A percentile compares a stretch with the other conserved stretches of the same genome.
Evolutionary conservation across 1,140 invertebrate species (phyloP).

Genomic region (Amyelois transitella): DNA sequence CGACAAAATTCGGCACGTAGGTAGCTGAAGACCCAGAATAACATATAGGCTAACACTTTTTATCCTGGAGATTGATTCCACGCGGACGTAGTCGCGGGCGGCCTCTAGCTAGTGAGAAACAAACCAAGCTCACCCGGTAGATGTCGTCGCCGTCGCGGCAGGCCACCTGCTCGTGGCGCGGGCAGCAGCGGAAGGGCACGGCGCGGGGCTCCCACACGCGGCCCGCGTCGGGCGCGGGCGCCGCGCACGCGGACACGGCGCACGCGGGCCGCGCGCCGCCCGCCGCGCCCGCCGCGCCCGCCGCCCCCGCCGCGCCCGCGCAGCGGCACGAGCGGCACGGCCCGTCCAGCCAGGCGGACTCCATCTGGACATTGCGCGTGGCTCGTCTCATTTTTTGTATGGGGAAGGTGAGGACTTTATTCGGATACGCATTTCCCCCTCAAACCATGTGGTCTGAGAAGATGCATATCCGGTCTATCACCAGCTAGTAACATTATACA

Average conservation of each 20-base stretch:
- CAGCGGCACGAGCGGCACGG: conserved; percentile 80
- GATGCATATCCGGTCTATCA: too few relatives aligned
- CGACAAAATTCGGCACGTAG: too few relatives aligned
- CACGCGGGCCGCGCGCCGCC: conserved; percentile 65
- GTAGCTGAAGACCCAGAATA: too few relatives aligned
- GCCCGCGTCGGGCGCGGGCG: conserved; percentile 60
- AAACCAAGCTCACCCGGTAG: conserved; percentile 60
- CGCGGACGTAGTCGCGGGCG: too few relatives aligned
- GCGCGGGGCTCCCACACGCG: conserved; percentile 74
- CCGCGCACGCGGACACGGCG: conserved; percentile 60
- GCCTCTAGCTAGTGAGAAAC: too few relatives aligned
- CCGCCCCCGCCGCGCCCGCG: conserved; percentile 23
- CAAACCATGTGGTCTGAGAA: too few relatives aligned
- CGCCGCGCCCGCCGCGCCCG: conserved; percentile 27
- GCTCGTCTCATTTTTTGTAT: neutral
- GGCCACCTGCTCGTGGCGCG: conserved; percentile 73
- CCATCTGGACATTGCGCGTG: conserved; percentile 41
- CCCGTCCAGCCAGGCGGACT: conserved; percentile 80
- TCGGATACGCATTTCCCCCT: too few relatives aligned
- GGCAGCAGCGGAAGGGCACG: conserved; percentile 78
- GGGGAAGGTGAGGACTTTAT: too few relatives aligned
- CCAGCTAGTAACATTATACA: too few relatives aligned
- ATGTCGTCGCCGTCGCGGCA: conserved; percentile 76
- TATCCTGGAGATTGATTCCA: too few relatives aligned
- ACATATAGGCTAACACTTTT: too few relatives aligned